Base-by-base conservation (phyloP, 2,888 invertebrate genomes). In the Seira ritae region DNA sequence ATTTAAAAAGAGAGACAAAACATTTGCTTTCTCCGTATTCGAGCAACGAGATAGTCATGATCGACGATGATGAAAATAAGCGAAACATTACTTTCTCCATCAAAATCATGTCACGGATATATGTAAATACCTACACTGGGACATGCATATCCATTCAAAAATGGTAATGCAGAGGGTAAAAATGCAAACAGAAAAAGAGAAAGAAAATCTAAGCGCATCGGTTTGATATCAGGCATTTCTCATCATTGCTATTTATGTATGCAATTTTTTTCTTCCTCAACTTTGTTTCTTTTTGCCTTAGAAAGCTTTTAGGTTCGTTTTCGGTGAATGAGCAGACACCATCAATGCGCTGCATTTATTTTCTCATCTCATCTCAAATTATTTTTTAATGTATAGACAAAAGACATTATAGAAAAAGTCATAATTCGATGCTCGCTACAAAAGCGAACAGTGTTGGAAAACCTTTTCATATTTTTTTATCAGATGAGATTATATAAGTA, bases 101-200 rank as follows among this genome's bases (percentile, higher is more conserved):
- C 50, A 50, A 50, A 50, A 50, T 50, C 50, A 50, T 50, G 50
- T 50, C 50, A 50, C 50, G 50, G 50, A 50, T 50, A 50, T 50
- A 15, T 50, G 50, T 50, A 50, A 50, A 15, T 50, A 50, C 42
- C 12, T n/a, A n/a, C n/a, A n/a, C n/a, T 31, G 31, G 8, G 31
- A 31, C 31, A 8, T 31, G 31, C 3, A 50, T 3, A 50, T 50
- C 3, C 50, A 15, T 3, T 12, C 50, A 50, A 2, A 8, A 4
- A 50, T 8, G 50, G 50, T 50, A 8, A 31, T 31, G 15, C 50
- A 50, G 15, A 50, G 50, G 15, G 50, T n/a, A 15, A 50, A n/a
- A 50, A 50, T 8, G 15, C 50, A 50, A 50, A 50, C 12, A 50
- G 50, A 50, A 15, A 8, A 50, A 15, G 12, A 50, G 50, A 15